A percentile compares a stretch with the other conserved stretches of the same genome.
phyloP scores from a whole-genome alignment of 2,888 invertebrate genomes.

The Auanema freiburgensis region DNA sequence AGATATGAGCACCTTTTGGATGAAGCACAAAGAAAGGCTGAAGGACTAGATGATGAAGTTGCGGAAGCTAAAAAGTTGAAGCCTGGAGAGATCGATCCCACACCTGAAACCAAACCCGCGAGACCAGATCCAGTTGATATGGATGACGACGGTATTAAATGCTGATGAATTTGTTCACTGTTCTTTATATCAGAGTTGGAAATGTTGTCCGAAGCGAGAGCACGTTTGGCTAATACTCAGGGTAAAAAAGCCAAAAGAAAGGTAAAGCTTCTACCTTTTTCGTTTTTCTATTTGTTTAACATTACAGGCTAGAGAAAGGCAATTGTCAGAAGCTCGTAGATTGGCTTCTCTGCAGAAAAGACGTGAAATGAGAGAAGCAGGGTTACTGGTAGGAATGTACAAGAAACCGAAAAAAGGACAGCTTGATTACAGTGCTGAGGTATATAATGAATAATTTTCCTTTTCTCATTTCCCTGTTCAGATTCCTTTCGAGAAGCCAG shows the following conservation, averaged over 20 bases:
- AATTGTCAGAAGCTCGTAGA: slow-evolving; percentile 92
- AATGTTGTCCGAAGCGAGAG: slow-evolving; percentile 98
- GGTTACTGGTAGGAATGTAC: slow-evolving; percentile 72
- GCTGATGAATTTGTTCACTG: not conserved
- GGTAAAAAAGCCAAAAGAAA: slow-evolving; percentile 75
- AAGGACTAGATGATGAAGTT: slow-evolving; percentile 77
- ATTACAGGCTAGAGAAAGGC: slow-evolving; percentile 84
- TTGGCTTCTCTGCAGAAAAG: slow-evolving; percentile 95
- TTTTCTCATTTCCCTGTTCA: slow-evolving; percentile 22
- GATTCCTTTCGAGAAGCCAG: slow-evolving; percentile 76
- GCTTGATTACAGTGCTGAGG: slow-evolving; percentile 91
- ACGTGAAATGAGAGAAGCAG: slow-evolving; percentile 94
- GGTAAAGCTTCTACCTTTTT: slow-evolving; percentile 16
- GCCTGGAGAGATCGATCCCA: slow-evolving; percentile 98
- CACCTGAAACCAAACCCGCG: slow-evolving; percentile 98
- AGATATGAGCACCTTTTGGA: slow-evolving; percentile 70
- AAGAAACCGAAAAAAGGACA: slow-evolving; percentile 51
- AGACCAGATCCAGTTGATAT: slow-evolving; percentile 98
- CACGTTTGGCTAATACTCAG: slow-evolving; percentile 96
- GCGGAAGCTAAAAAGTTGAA: slow-evolving; percentile 95
- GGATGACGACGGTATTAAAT: slow-evolving; percentile 89
- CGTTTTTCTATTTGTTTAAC: not conserved
- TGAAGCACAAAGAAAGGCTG: slow-evolving; percentile 93
- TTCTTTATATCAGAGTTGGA: slow-evolving; percentile 78
- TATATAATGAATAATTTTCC: slow-evolving; percentile 68